Evolutionary conservation across 2,113 vertebrate species (phyloP).

Genomic region (Pygoscelis adeliae): DNA sequence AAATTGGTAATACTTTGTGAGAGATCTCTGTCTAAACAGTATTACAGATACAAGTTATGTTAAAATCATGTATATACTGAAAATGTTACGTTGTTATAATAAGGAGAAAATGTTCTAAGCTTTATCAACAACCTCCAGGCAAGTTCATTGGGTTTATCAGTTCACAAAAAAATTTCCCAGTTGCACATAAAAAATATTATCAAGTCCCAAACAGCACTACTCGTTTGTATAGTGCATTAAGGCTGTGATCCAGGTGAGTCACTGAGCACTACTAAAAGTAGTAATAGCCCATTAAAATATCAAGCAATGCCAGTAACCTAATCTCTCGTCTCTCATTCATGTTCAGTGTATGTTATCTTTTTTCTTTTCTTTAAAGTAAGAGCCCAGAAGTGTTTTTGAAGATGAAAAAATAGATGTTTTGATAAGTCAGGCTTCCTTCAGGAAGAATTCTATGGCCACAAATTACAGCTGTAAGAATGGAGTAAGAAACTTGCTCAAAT

Average conservation of each 20-base stretch:
- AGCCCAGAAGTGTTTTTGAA: not conserved
- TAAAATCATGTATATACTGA: not conserved
- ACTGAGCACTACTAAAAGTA: not conserved
- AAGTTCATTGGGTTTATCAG: not conserved
- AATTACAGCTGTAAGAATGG: not conserved
- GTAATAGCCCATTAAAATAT: not conserved
- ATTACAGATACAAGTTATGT: not conserved
- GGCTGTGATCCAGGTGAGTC: not conserved
- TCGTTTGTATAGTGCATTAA: not conserved
- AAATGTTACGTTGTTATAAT: not conserved
- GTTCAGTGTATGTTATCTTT: not conserved
- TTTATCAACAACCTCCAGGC: not conserved
- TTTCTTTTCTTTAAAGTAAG: not conserved
- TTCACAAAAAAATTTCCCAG: not conserved
- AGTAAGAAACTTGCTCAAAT: not conserved
- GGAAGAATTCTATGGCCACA: conserved; percentile 9
- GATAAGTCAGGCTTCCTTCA: not conserved
- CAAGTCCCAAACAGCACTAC: not conserved
- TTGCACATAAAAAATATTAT: not conserved
- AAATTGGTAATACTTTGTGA: not conserved
- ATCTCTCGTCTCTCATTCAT: not conserved
- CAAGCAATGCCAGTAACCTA: not conserved
- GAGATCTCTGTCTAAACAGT: not conserved
- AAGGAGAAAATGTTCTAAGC: not conserved
- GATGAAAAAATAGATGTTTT: not conserved